phyloP scores from a whole-genome alignment of 2,113 vertebrate genomes.

The Oreochromis spilurus region DNA sequence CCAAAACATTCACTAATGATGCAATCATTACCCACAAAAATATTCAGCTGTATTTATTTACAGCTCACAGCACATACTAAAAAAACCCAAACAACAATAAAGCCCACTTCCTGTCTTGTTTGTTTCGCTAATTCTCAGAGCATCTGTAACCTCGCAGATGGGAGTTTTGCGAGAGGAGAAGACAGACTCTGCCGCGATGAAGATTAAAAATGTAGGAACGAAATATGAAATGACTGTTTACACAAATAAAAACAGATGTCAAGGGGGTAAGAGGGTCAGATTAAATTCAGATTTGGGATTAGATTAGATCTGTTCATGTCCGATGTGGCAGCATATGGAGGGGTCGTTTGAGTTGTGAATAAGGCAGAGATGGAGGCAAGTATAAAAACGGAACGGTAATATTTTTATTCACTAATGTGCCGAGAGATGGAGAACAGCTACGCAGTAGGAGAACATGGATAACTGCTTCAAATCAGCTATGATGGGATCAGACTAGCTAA shows the following conservation, averaged over 20 bases:
- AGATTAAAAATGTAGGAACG: not conserved
- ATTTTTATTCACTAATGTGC: not conserved
- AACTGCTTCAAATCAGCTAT: slow-evolving; percentile 47
- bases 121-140: not conserved
- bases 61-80: not conserved
- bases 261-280: not conserved
- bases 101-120: not conserved
- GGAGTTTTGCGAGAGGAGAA: not conserved
- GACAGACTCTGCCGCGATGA: not conserved
- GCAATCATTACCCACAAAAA: not conserved
- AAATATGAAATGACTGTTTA: not conserved
- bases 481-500: slow-evolving; percentile 55
- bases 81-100: not conserved
- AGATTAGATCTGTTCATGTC: slow-evolving; percentile 6
- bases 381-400: not conserved
- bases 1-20: not conserved
- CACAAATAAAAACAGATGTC: slow-evolving; percentile 22
- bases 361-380: not conserved
- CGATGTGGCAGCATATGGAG: not conserved
- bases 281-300: not conserved
- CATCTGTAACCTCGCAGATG: slow-evolving; percentile 42
- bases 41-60: not conserved
- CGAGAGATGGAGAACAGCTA: not conserved
- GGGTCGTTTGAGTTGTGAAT: not conserved
- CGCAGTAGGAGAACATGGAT: slow-evolving; percentile 18